Evolutionary conservation across 2,888 invertebrate species (phyloP).

Genomic region (Lordiphosa andalusiaca): DNA sequence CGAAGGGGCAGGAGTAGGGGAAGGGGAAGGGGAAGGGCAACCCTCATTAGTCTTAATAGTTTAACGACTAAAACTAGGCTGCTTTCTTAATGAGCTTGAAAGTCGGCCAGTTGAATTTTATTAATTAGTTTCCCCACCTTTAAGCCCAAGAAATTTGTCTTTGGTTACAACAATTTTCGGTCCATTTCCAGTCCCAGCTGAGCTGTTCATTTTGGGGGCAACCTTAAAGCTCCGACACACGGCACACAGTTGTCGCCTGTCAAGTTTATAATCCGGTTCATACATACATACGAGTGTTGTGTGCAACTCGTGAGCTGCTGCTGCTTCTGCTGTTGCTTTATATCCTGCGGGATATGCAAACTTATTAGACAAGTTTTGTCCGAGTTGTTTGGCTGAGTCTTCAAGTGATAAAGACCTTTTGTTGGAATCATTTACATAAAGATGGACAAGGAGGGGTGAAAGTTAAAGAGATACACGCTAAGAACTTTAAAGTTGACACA

Average conservation of each 20-base stretch:
- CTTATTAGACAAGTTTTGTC: conserved; percentile 66
- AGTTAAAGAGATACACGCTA: conserved; percentile 6
- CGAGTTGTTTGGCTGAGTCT: conserved; percentile 13
- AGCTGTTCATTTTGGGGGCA: conserved; percentile 30
- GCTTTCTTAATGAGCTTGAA: conserved; percentile 52
- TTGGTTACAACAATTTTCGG: conserved; percentile 20
- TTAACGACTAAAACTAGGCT: conserved; percentile 49
- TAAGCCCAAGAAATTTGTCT: conserved; percentile 61
- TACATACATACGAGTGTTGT: conserved; percentile 61
- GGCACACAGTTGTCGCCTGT: conserved; percentile 70
- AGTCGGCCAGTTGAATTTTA: conserved; percentile 54
- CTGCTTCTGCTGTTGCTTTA: conserved; percentile 38
- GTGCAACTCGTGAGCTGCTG: no score
- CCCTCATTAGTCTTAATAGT: conserved; percentile 73
- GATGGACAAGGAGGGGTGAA: conserved; percentile 16
- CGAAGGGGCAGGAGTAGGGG: conserved; percentile 1
- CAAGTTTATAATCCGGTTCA: conserved; percentile 55
- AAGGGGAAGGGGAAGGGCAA: conserved; percentile 15
- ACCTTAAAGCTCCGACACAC: conserved; percentile 25
- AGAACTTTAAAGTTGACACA: no score
- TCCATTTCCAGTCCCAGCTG: conserved; percentile 20
- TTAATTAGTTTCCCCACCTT: conserved; percentile 61
- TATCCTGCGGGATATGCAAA: conserved; percentile 74
- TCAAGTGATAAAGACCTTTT: conserved; percentile 59
- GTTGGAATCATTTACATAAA: conserved; percentile 56